Conservation (phyloP, 2,113 vertebrate species). For the Taurulus bubalis region DNA sequence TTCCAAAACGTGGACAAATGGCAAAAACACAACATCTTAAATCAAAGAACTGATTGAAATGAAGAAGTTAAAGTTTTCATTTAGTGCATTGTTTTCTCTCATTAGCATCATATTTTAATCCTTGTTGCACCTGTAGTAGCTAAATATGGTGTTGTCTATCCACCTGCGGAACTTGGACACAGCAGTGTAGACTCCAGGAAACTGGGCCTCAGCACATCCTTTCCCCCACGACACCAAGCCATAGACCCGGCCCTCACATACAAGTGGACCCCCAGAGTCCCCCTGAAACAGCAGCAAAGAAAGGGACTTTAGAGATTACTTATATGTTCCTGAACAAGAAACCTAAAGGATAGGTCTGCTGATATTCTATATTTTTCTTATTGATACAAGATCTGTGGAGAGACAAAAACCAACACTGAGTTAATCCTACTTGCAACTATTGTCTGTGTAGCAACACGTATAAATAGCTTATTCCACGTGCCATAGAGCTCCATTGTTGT, state of each 20-base stretch:
- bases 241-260: conserved; percentile 85
- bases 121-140: conserved; percentile 74
- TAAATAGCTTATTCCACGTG: not conserved
- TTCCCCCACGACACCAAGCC: conserved; percentile 88
- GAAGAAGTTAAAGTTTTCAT: not conserved
- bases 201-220: conserved; percentile 82
- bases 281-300: conserved; percentile 72
- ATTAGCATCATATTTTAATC: conserved; percentile 37
- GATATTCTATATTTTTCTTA: not conserved
- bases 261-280: conserved; percentile 87
- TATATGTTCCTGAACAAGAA: not conserved
- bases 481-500: not conserved
- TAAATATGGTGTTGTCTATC: conserved; percentile 85
- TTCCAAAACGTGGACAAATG: conserved; percentile 27
- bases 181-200: conserved; percentile 86
- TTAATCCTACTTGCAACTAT: not conserved
- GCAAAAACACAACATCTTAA: conserved; percentile 10
- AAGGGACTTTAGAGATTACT: not conserved
- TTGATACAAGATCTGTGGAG: not conserved
- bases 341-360: not conserved
- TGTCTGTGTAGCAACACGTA: not conserved
- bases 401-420: not conserved
- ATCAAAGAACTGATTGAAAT: conserved; percentile 35
- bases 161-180: conserved; percentile 85
- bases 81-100: not conserved